Conservation (phyloP, 2,888 invertebrate genomes). For the Blastobasis lacticolella region DNA sequence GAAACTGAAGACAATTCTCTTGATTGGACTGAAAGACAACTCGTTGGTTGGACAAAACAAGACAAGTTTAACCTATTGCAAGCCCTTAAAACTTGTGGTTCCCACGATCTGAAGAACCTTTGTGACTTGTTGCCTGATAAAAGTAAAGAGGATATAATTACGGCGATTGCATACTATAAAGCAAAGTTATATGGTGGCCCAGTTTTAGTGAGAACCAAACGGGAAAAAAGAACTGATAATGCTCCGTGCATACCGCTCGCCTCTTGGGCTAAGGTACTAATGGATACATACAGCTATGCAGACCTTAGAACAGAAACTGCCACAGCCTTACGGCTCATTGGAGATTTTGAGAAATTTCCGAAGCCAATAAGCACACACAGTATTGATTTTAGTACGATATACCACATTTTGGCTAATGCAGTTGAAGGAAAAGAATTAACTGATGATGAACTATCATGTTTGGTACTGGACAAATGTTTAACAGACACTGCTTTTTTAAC, state of each 20-base stretch:
- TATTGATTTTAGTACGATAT: slow-evolving; percentile 46
- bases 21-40: too few species aligned
- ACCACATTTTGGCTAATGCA: slow-evolving; percentile 50
- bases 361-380: slow-evolving; percentile 25
- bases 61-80: slow-evolving; percentile 42
- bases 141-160: slow-evolving; percentile 27
- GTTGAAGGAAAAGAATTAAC: slow-evolving; percentile 49
- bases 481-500: too few species aligned
- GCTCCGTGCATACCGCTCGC: slow-evolving; percentile 33
- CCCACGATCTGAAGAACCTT: slow-evolving; percentile 26
- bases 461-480: slow-evolving; percentile 44
- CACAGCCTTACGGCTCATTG: slow-evolving; percentile 47
- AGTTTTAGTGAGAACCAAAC: slow-evolving; percentile 12
- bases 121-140: slow-evolving; percentile 30
- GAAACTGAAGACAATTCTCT: background rate
- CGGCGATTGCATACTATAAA: slow-evolving; percentile 37
- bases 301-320: slow-evolving; percentile 46
- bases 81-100: slow-evolving; percentile 32
- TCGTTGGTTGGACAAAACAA: slow-evolving; percentile 40
- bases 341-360: slow-evolving; percentile 51
- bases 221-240: slow-evolving; percentile 12
- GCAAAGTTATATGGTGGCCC: too few species aligned
- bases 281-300: slow-evolving; percentile 24
- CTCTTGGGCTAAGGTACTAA: slow-evolving; percentile 49
- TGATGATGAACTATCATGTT: slow-evolving; percentile 24